Conservation (phyloP, 2,113 vertebrate genomes). For the Prionailurus viverrinus region DNA sequence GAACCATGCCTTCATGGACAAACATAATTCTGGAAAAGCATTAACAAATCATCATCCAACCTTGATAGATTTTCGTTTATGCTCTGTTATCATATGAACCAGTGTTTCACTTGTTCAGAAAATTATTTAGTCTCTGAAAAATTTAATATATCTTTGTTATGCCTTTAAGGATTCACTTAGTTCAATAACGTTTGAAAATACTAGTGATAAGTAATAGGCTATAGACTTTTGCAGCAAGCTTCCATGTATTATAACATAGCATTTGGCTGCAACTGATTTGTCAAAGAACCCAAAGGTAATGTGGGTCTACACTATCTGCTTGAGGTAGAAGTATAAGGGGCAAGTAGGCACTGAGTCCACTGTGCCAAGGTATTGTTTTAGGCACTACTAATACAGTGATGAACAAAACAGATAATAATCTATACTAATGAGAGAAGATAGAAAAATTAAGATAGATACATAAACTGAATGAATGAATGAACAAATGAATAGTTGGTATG, state of each 20-base stretch:
- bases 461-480: neutral
- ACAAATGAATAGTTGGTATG: neutral
- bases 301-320: neutral
- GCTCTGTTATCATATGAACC: neutral
- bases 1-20: neutral
- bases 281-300: neutral
- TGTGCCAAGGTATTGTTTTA: neutral
- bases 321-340: neutral
- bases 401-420: neutral
- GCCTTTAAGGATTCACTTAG: neutral
- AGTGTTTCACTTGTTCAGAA: neutral
- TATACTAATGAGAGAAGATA: neutral
- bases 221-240: neutral
- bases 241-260: neutral
- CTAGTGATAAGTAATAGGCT: neutral
- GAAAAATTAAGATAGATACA: neutral
- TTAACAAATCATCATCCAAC: neutral
- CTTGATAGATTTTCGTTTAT: neutral
- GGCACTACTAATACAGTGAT: neutral
- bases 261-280: neutral
- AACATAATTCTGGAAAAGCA: neutral
- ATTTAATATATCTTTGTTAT: neutral
- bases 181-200: neutral
- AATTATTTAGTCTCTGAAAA: conserved; percentile 28
- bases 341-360: neutral